These are phyloP conservation scores for Prolemur simus DNA, from an alignment of 2,113 vertebrate genomes.

Conservation along the genomic window DNA sequence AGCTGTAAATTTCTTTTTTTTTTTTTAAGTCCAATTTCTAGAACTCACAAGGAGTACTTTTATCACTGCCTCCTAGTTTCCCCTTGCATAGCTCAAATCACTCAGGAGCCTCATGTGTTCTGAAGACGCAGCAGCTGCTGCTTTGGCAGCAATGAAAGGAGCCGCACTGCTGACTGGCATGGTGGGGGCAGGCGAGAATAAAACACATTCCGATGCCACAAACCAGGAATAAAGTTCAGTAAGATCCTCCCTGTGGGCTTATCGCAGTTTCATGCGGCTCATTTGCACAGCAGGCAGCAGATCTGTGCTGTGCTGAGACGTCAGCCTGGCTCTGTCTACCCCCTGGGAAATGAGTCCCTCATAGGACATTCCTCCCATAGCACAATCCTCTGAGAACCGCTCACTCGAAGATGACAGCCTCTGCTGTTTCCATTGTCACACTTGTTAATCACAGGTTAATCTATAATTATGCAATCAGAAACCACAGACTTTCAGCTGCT, in stretches of 20 bases:
- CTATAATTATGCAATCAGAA: neutral
- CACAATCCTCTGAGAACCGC: neutral
- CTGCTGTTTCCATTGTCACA: neutral
- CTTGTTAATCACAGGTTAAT: neutral
- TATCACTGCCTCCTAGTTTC: neutral
- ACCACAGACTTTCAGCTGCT: neutral
- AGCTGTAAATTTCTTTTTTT: neutral
- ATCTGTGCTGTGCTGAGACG: neutral
- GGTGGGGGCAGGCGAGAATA: neutral
- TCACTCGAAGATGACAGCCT: neutral
- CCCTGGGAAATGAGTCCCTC: neutral
- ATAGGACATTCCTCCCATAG: neutral
- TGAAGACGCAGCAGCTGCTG: neutral
- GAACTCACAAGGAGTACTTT: neutral
- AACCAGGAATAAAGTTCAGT: neutral
- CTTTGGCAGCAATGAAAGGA: neutral
- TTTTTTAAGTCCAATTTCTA: neutral
- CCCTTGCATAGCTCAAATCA: no score
- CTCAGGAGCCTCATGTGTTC: fast-evolving
- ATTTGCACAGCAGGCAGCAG: neutral
- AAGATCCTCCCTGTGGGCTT: neutral
- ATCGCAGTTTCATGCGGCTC: neutral
- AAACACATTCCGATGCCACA: neutral
- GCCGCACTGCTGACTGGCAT: neutral
- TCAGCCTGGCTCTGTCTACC: neutral